phyloP scores from a whole-genome alignment of 2,113 vertebrate genomes.

The Meleagris gallopavo region DNA sequence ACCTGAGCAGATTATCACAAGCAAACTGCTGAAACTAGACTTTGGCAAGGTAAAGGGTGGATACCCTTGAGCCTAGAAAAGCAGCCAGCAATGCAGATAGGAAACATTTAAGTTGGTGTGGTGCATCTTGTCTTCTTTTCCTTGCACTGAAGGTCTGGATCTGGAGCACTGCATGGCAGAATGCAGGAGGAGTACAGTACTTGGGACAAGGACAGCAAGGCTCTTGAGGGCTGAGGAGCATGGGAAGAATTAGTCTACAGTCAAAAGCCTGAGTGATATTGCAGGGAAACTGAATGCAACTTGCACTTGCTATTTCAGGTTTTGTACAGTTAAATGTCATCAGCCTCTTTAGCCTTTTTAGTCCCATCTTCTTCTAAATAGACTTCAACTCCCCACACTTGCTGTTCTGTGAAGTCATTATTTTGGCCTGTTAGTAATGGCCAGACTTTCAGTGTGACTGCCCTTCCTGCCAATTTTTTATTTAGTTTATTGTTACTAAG shows the following conservation, averaged over 20 bases:
- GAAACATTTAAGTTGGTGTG: background rate
- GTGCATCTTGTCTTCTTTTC: background rate
- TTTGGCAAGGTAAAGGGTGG: background rate
- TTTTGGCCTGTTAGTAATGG: background rate
- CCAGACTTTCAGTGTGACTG: background rate
- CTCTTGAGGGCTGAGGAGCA: background rate
- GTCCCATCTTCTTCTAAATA: background rate
- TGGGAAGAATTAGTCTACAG: background rate
- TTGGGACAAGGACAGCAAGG: background rate
- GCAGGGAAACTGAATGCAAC: background rate
- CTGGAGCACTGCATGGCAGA: background rate
- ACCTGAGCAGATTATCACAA: background rate
- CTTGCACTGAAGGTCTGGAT: background rate
- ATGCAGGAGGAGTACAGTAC: background rate
- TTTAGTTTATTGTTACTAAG: background rate
- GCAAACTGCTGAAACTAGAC: background rate
- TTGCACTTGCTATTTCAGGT: background rate
- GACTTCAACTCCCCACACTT: background rate
- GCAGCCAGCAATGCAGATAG: background rate
- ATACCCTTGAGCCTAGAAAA: background rate
- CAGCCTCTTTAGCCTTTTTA: background rate
- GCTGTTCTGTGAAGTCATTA: background rate
- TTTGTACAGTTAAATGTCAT: background rate
- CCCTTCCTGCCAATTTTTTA: background rate
- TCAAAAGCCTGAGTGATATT: background rate